Evolutionary conservation across 1,140 invertebrate species (phyloP).

Genomic region (Pachyrhynchus sulphureomaculatus): DNA sequence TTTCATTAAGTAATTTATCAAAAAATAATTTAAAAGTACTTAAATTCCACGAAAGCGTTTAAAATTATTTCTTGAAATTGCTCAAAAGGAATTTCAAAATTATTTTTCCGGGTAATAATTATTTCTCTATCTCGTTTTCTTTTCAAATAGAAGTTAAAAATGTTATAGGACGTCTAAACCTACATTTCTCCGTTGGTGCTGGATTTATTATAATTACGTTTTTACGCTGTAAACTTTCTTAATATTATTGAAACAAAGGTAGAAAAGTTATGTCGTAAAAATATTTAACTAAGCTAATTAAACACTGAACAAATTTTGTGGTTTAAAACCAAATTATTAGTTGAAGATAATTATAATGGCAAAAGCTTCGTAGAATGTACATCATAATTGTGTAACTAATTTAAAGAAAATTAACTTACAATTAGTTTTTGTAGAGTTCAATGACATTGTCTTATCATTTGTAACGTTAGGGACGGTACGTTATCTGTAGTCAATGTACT

Average conservation of each 20-base stretch:
- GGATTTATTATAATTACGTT: constrained; percentile 7
- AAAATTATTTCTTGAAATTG: not conserved
- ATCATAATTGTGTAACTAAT: constrained; percentile 15
- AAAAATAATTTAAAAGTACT: too few relatives aligned
- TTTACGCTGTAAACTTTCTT: not conserved
- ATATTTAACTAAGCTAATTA: too few relatives aligned
- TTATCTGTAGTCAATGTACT: not conserved
- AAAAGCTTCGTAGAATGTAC: not conserved
- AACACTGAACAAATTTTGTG: too few relatives aligned
- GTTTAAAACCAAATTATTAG: too few relatives aligned
- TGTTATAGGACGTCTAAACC: too few relatives aligned
- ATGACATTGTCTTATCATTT: constrained; percentile 6
- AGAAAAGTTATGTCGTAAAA: too few relatives aligned
- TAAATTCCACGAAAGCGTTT: not conserved
- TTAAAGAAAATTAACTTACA: not conserved
- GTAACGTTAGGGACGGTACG: not conserved
- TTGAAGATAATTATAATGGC: not conserved
- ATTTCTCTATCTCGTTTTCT: not conserved
- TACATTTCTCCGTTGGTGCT: too few relatives aligned
- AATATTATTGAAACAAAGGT: not conserved
- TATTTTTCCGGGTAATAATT: not conserved
- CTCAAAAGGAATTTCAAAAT: not conserved
- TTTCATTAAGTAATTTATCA: too few relatives aligned
- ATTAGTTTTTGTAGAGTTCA: too few relatives aligned
- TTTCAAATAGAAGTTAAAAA: too few relatives aligned